These are phyloP conservation scores for Aramus guarauna DNA, from an alignment of 2,113 vertebrate genomes.

Conservation along the genomic window DNA sequence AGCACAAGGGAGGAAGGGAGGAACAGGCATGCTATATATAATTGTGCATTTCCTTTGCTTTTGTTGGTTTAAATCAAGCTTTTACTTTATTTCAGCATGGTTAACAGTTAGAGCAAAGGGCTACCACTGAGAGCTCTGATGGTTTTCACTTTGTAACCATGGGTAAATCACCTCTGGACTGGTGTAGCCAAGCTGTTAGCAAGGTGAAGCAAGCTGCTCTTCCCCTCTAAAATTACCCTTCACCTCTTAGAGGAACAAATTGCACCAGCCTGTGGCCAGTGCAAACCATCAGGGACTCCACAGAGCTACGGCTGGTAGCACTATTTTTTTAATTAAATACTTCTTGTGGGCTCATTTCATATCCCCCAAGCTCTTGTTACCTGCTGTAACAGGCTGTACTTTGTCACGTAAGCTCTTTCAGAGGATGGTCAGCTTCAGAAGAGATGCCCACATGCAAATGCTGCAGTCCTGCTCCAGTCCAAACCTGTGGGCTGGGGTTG, in stretches of 20 bases:
- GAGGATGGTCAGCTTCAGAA: background rate
- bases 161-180: background rate
- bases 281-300: background rate
- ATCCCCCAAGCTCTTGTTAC: background rate
- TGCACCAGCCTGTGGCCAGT: background rate
- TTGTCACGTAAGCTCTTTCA: background rate
- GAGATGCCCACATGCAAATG: background rate
- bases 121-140: background rate
- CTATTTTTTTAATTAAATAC: background rate
- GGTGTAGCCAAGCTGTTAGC: background rate
- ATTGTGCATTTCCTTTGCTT: background rate
- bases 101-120: background rate
- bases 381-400: background rate
- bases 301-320: background rate
- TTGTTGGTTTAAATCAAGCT: background rate
- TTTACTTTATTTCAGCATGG: background rate
- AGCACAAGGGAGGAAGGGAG: background rate
- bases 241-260: background rate
- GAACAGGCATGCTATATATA: background rate
- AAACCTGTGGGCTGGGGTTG: background rate
- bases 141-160: background rate
- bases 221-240: background rate
- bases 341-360: background rate
- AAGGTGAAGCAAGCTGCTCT: background rate
- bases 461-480: background rate